phyloP scores from a whole-genome alignment of 2,113 vertebrate species.

The Corythaeola cristata region DNA sequence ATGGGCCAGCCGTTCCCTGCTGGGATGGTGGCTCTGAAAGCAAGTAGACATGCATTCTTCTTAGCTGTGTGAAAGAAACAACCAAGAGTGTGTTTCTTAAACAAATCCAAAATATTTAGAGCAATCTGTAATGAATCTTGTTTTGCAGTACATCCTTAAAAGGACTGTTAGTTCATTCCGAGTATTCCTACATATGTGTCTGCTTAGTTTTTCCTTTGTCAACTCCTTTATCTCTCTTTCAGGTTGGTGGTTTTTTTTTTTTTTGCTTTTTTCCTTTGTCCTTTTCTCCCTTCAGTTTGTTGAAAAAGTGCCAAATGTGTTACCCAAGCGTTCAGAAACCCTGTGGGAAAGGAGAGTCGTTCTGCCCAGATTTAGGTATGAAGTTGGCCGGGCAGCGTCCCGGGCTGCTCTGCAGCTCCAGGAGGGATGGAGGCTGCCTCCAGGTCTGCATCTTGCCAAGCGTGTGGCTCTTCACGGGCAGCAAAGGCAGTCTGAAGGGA shows the following conservation, averaged over 20 bases:
- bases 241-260: neutral
- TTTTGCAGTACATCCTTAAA: constrained; percentile 45
- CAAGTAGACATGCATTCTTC: neutral
- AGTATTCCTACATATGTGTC: neutral
- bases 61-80: neutral
- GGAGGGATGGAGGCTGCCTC: neutral
- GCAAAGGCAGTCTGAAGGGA: neutral
- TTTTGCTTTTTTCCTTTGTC: neutral
- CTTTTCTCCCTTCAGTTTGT: neutral
- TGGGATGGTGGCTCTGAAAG: neutral
- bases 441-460: neutral
- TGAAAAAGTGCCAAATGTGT: neutral
- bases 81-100: neutral
- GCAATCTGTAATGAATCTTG: constrained; percentile 5
- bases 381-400: neutral
- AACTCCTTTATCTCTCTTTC: neutral
- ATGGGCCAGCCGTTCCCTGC: too few species aligned
- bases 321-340: neutral
- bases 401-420: neutral
- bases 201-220: constrained; percentile 4
- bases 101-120: constrained; percentile 25
- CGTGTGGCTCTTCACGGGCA: neutral
- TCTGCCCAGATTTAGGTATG: neutral
- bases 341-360: neutral
- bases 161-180: constrained; percentile 22